Evolutionary conservation across 37 sponge, comb jelly and placozoan genomes (phyloP).

Genomic region (Halichondria panicea): DNA sequence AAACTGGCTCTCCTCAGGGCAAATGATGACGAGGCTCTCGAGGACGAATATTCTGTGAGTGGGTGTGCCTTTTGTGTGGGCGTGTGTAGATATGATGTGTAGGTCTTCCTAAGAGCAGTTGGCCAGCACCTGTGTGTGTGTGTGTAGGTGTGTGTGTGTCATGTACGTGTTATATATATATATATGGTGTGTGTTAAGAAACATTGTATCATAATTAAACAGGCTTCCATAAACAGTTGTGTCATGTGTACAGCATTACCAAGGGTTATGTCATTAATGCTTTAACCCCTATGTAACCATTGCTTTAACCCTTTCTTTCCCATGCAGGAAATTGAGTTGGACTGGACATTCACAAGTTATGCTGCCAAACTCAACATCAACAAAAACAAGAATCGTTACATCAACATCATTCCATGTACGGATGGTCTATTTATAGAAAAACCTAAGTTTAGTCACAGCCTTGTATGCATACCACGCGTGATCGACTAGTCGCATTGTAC

Average conservation of each 20-base stretch:
- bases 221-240: not conserved
- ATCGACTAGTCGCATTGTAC: too few relatives aligned
- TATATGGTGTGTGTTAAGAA: not conserved
- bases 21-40: constrained; percentile 54
- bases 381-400: constrained; percentile 74
- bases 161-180: not conserved
- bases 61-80: not conserved
- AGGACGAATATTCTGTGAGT: constrained; percentile 69
- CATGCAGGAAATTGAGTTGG: constrained; percentile 59
- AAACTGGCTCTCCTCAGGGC: constrained; percentile 48
- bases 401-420: constrained; percentile 83
- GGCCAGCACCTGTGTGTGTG: not conserved
- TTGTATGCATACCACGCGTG: too few relatives aligned
- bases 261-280: too few relatives aligned
- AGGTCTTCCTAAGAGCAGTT: not conserved
- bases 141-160: not conserved
- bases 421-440: not conserved
- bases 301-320: not conserved
- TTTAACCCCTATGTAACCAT: too few relatives aligned
- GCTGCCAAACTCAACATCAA: constrained; percentile 68
- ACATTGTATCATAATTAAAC: too few relatives aligned
- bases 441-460: too few relatives aligned
- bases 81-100: not conserved
- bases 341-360: constrained; percentile 65
- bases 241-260: not conserved